These are phyloP conservation scores for Chironex yamaguchii DNA, from an alignment of 30 jellyfish, hydroid and myxozoan species.

Conservation along the genomic window DNA sequence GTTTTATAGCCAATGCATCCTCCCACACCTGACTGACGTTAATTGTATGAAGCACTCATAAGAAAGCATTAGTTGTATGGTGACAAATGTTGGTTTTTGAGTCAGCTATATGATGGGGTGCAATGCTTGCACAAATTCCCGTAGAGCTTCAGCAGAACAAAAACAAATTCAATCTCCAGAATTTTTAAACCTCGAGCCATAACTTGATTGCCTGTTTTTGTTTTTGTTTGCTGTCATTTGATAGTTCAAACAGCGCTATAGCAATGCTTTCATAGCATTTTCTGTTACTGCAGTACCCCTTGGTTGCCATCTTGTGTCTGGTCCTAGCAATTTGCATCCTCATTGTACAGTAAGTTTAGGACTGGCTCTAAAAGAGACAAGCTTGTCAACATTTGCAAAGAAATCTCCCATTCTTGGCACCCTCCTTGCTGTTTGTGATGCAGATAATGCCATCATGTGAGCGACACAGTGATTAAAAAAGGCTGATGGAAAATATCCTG, in stretches of 20 bases:
- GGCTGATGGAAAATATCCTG: too few species aligned
- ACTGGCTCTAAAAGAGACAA: too few species aligned
- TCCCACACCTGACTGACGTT: slow-evolving; percentile 8
- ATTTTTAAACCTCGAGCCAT: slow-evolving; percentile 18
- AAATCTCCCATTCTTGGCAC: too few species aligned
- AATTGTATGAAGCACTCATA: not conserved
- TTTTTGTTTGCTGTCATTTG: slow-evolving; percentile 9
- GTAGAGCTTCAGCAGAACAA: not conserved
- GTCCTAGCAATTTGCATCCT: too few species aligned
- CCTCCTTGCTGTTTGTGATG: too few species aligned
- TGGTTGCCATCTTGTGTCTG: too few species aligned
- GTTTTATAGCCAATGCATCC: slow-evolving; percentile 31
- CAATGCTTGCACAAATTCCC: slow-evolving; percentile 1
- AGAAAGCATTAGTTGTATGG: slow-evolving; percentile 16
- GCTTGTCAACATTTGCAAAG: too few species aligned
- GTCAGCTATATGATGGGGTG: slow-evolving; percentile 2
- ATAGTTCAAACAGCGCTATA: slow-evolving; percentile 11
- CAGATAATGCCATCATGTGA: too few species aligned
- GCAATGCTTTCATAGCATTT: slow-evolving; percentile 38
- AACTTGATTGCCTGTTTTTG: slow-evolving; percentile 17
- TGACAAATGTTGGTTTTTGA: slow-evolving; percentile 29
- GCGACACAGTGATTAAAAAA: too few species aligned
- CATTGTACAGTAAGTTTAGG: too few species aligned
- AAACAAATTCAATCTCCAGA: not conserved
- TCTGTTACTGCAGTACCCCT: too few species aligned